A percentile compares a stretch with the other conserved stretches of the same genome.
Conservation (phyloP, 2,113 vertebrate genomes). For the Ceyx melanurus region DNA sequence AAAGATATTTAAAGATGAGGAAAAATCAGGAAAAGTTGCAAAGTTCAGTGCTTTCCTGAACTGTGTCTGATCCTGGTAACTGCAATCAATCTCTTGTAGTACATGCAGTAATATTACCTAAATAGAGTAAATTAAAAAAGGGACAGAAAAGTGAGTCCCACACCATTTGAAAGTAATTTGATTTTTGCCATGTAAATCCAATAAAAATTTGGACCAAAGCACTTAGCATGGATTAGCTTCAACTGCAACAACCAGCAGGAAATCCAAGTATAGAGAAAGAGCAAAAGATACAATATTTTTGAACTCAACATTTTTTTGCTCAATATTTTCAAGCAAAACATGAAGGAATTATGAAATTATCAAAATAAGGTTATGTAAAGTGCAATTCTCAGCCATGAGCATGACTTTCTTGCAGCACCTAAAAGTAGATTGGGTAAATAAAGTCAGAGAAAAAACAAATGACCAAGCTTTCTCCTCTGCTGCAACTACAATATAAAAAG, state of each 20-base stretch:
- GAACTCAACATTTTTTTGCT: not conserved
- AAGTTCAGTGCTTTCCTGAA: not conserved
- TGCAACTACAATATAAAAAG: not conserved
- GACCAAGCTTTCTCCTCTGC: not conserved
- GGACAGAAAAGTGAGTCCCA: not conserved
- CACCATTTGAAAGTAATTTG: not conserved
- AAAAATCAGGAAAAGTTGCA: not conserved
- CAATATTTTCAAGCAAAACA: not conserved
- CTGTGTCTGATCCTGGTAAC: not conserved
- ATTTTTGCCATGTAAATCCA: not conserved
- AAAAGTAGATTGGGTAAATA: not conserved
- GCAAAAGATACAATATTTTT: not conserved
- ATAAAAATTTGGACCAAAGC: not conserved
- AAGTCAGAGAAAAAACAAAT: not conserved
- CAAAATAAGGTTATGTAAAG: not conserved
- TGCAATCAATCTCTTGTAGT: not conserved
- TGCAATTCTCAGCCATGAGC: not conserved
- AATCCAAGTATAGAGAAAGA: not conserved
- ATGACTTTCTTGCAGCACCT: not conserved
- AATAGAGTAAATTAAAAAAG: not conserved
- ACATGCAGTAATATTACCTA: not conserved
- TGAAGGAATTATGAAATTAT: not conserved
- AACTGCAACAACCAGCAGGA: not conserved
- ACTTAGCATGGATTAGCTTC: not conserved
- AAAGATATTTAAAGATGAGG: not conserved